A percentile compares a stretch with the other conserved stretches of the same genome.
Evolutionary conservation across 1,140 invertebrate species (phyloP).

Genomic region (Akabosia matsudoensis): DNA sequence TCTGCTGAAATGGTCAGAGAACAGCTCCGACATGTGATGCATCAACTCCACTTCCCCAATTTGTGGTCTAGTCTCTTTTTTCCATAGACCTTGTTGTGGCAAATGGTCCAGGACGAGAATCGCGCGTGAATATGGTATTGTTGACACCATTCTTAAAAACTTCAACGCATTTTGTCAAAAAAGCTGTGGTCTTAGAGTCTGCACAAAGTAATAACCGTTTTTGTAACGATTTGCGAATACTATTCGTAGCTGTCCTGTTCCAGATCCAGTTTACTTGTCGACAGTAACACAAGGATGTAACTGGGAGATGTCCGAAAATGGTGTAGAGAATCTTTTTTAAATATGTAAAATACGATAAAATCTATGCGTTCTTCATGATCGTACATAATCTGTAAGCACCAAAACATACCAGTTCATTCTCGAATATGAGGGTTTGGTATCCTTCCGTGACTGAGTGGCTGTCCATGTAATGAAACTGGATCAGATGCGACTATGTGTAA

Average conservation of each 20-base stretch:
- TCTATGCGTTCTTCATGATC: too few species aligned
- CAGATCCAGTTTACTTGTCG: neutral
- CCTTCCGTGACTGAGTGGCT: too few species aligned
- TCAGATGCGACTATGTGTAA: too few species aligned
- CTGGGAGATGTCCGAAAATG: neutral
- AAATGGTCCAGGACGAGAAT: neutral
- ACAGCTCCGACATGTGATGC: neutral
- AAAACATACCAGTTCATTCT: too few species aligned
- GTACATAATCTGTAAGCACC: too few species aligned
- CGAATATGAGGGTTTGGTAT: too few species aligned
- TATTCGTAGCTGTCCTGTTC: neutral
- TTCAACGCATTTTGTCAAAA: neutral
- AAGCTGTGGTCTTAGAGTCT: neutral
- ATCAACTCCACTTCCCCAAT: neutral
- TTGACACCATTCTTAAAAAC: neutral
- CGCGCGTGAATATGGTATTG: neutral
- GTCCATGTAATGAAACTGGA: too few species aligned
- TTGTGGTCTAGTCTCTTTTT: neutral
- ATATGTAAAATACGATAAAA: too few species aligned
- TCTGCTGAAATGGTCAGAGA: conserved; percentile 1
- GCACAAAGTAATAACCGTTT: neutral
- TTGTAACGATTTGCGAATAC: neutral
- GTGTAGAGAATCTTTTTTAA: neutral
- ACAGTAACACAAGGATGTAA: neutral
- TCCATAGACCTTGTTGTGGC: neutral